Evolutionary conservation across 2,888 invertebrate genomes (phyloP).

Genomic region (Apotomis capreana): DNA sequence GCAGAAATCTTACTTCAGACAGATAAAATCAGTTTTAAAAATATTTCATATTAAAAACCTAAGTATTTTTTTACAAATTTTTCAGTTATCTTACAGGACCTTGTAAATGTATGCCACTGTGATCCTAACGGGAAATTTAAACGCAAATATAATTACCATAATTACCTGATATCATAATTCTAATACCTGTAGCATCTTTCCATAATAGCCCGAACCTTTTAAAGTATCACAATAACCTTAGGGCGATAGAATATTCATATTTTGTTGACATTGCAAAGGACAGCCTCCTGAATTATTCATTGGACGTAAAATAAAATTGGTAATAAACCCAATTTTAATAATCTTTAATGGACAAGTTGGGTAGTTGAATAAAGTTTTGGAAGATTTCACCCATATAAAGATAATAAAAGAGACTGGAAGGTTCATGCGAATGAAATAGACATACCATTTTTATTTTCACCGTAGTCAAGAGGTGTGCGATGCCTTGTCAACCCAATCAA

Average conservation of each 20-base stretch:
- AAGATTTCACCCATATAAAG: neutral
- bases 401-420: neutral
- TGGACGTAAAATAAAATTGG: conserved; percentile 30
- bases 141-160: conserved; percentile 15
- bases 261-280: conserved; percentile 37
- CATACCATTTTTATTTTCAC: too few species aligned
- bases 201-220: conserved; percentile 39
- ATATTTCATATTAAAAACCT: too few species aligned
- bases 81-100: neutral
- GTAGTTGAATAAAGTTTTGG: neutral
- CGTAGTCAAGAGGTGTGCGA: too few species aligned
- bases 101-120: neutral
- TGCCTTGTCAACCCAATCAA: too few species aligned
- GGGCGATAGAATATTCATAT: conserved; percentile 40
- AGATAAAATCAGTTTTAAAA: too few species aligned
- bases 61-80: too few species aligned
- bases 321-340: conserved; percentile 20
- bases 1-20: too few species aligned
- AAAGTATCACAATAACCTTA: conserved; percentile 40
- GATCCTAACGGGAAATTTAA: conserved; percentile 4
- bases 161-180: conserved; percentile 35
- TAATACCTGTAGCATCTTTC: conserved; percentile 34
- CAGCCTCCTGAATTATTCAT: conserved; percentile 32
- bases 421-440: too few species aligned
- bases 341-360: conserved; percentile 22